Conservation (phyloP, 2,888 invertebrate species). For the Pachymerium ferrugineum region DNA sequence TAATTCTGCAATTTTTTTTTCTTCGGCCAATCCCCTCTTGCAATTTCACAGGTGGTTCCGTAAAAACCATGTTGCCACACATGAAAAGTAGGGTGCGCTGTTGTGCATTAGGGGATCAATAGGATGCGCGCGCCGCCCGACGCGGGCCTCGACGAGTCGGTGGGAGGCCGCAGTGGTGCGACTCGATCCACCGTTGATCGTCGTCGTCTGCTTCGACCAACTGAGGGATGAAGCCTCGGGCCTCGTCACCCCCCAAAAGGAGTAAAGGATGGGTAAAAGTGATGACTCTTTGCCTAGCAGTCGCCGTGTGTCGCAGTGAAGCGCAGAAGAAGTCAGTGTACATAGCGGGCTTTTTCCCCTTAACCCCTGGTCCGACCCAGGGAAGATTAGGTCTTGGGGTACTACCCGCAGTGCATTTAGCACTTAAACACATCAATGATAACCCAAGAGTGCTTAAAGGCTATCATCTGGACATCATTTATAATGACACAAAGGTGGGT, state of each 20-base stretch:
- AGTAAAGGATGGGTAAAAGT: neutral
- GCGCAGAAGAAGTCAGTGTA: conserved; percentile 52
- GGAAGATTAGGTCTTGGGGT: conserved; percentile 78
- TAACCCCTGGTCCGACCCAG: conserved; percentile 67
- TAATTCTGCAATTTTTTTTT: no score
- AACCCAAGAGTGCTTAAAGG: conserved; percentile 77
- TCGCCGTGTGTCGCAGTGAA: neutral
- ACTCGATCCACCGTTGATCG: neutral
- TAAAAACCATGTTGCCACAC: neutral
- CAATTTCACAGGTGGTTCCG: conserved; percentile 3
- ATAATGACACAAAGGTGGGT: conserved; percentile 88
- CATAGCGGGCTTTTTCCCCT: conserved; percentile 89
- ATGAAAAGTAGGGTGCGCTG: neutral
- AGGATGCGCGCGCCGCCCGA: conserved; percentile 12
- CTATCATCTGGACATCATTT: conserved; percentile 89
- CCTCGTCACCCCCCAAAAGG: neutral
- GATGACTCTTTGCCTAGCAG: neutral
- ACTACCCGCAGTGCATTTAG: conserved; percentile 92
- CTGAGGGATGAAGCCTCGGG: conserved; percentile 3
- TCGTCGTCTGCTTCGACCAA: neutral
- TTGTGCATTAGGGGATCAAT: conserved; percentile 14
- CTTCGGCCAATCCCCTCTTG: neutral
- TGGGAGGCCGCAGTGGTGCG: conserved; percentile 21
- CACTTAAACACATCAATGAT: conserved; percentile 89
- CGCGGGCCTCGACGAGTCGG: conserved; percentile 15